Base-by-base conservation (phyloP, 2,888 invertebrate species). In the Trachelus iudaicus region DNA sequence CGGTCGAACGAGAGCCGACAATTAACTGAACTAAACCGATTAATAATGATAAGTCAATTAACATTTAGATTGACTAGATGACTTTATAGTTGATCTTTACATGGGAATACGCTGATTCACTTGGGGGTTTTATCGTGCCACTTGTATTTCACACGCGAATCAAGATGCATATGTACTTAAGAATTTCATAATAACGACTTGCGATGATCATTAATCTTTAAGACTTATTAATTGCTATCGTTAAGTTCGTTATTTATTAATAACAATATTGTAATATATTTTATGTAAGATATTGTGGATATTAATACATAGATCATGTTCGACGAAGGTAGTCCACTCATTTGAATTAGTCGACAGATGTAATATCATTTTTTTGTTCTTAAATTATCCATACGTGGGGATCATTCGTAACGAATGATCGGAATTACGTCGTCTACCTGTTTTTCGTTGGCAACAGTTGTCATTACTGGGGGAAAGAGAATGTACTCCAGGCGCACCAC, bases 211-310 rank as follows among this genome's bases (percentile, higher is more conserved):
- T 77, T 80, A 77, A 77, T 78, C 69, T 69, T 40, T 76, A 73
- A 75, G n/a, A 74, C 69, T 80, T 77, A 75, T 69, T 69, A 78
- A 69, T 13, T 34, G 68, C n/a, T 68, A 77, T 73, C 73, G 81
- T 40, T 79, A 79, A 76, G 79, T 83, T 82, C 80, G 83, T 86
- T 87, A 87, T 87, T 85, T 86, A 87, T 87, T 84, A 84, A 86
- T 83, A 83, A 85, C 84, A 83, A 85, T 81, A 85, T 85, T 89
- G 89, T 89, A 89, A 89, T 86, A 89, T 87, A 87, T 88, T 87
- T 89, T 88, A 88, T 89, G 89, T 89, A 89, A 89, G 87, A 88
- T 89, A 89, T 87, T 89, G 88, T 88, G 86, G 86, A 88, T 88
- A 89, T 85, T 83, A 87, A 82, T 85, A 87, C 78, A 86, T 85